Base-by-base conservation (phyloP, 2,113 vertebrate species). In the Tympanuchus pallidicinctus region DNA sequence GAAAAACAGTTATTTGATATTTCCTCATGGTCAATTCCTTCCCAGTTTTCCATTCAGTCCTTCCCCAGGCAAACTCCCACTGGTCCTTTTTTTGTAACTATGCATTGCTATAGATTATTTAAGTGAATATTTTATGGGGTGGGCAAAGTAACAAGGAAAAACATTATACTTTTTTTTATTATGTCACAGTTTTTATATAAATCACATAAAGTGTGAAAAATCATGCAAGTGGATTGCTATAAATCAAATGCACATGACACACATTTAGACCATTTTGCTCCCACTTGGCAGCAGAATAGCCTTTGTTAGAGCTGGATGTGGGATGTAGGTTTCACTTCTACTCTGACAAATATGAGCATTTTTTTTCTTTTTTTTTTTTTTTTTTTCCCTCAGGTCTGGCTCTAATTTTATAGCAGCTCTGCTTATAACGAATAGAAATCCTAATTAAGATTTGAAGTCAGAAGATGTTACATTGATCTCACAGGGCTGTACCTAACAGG, bases 181-280 rank as follows among this genome's bases (percentile, higher is more conserved):
- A 82, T 91, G 15, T 64, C 45, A 79, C 57, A 77, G 34, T 28
- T 93, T 90, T 91, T 80, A 60, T 71, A 82, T 74, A 92, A 93
- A 57, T 85, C 59, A 82, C 36, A 76, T 34, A 36, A 87, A 87
- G 82, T 83, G 85, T 83, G 85, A 93, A 96, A 86, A 95, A 80
- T 71, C 28, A 59, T 77, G 66, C 42, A 67, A 94, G 30, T 40
- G 52, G 45, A 48, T 70, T 73, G 54, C 30, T 89, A 79, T 66
- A 94, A 96, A 96, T 94, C 60, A 91, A 87, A 82, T 50, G 25
- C 59, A 84, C 22, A 79, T 69, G 89, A 89, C 36, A 89, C 28
- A 27, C 5, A 76, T 76, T 69, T 75, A 50, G 82, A 93, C 5
- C 20, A 76, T 43, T 89, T 93, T 87, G 8, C 56, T 87, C 19